phyloP scores from a whole-genome alignment of 2,888 invertebrate species.

The Agonopterix arenella region DNA sequence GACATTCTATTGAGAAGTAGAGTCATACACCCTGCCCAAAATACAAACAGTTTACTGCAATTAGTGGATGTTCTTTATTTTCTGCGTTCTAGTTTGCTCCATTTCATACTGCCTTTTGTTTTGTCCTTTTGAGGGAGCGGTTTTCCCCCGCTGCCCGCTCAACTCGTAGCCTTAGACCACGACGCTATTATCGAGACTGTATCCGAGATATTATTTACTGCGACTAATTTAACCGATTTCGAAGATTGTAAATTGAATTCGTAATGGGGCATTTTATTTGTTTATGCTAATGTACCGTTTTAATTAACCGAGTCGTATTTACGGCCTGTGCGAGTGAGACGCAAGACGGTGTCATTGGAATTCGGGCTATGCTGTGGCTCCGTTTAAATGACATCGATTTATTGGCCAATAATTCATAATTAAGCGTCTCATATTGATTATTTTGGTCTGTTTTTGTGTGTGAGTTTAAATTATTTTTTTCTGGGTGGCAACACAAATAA shows the following conservation, averaged over 20 bases:
- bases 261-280: slow-evolving; percentile 75
- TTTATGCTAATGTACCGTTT: slow-evolving; percentile 73
- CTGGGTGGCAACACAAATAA: slow-evolving; percentile 27
- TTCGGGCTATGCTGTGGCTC: slow-evolving; percentile 37
- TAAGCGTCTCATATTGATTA: slow-evolving; percentile 48
- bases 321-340: slow-evolving; percentile 32
- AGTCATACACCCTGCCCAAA: too few species aligned
- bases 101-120: too few species aligned
- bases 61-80: too few species aligned
- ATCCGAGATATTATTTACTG: slow-evolving; percentile 68
- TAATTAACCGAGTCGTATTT: slow-evolving; percentile 58
- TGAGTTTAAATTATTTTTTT: slow-evolving; percentile 19
- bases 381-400: slow-evolving; percentile 45
- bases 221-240: slow-evolving; percentile 71
- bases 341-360: slow-evolving; percentile 27
- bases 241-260: slow-evolving; percentile 75
- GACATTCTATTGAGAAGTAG: too few species aligned
- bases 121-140: too few species aligned
- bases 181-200: slow-evolving; percentile 49
- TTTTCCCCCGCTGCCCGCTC: not conserved
- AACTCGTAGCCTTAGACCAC: slow-evolving; percentile 16
- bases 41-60: too few species aligned
- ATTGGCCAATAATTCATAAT: slow-evolving; percentile 63
- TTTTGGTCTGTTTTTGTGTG: slow-evolving; percentile 23
- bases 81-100: too few species aligned